These are phyloP conservation scores for Symphodus melops DNA, from an alignment of 2,113 vertebrate genomes.

Conservation along the genomic window DNA sequence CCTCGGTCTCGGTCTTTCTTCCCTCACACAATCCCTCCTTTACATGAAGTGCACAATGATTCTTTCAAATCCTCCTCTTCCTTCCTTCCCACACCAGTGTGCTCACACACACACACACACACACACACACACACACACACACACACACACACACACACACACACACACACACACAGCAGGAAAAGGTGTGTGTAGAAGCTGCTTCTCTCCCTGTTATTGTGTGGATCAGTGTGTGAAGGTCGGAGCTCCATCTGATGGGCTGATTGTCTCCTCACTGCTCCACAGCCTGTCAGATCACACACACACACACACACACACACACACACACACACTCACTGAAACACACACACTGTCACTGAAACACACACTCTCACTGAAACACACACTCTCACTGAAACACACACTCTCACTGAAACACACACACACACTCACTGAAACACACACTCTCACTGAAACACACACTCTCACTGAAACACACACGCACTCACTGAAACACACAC, in stretches of 20 bases:
- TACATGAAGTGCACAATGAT: slow-evolving; percentile 53
- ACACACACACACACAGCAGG: slow-evolving; percentile 34
- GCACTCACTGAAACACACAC: not conserved
- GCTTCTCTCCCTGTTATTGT: slow-evolving; percentile 22
- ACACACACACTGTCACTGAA: not conserved
- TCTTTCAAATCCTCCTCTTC: slow-evolving; percentile 55
- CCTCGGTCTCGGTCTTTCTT: no score
- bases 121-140: slow-evolving; percentile 27
- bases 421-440: not conserved
- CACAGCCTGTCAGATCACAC: no score
- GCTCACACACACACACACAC: slow-evolving; percentile 26
- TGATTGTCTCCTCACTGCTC: not conserved
- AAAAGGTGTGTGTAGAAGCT: slow-evolving; percentile 28
- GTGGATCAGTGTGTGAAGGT: slow-evolving; percentile 47
- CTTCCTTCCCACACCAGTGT: slow-evolving; percentile 46
- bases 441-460: no score
- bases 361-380: not conserved
- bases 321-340: not conserved
- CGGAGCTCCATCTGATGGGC: not conserved
- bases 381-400: not conserved
- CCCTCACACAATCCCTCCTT: slow-evolving; percentile 13
- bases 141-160: slow-evolving; percentile 25
- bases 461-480: no score
- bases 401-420: not conserved
- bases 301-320: not conserved